phyloP scores from a whole-genome alignment of 2,113 vertebrate genomes.

The Hirundichthys speculiger region DNA sequence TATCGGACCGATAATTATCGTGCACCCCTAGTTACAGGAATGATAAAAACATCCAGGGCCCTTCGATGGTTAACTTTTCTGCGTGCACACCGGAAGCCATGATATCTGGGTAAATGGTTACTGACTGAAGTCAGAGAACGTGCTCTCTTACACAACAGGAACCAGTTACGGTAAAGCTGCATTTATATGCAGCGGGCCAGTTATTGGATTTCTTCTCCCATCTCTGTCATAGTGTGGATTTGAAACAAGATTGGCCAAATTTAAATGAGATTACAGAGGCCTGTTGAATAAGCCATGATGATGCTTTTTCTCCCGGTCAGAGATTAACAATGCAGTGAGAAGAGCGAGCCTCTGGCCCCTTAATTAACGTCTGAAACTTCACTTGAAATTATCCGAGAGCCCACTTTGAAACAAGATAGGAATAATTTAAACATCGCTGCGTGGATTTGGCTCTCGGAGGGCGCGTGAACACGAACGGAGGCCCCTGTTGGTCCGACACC shows the following conservation, averaged over 20 bases:
- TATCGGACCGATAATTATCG: too few relatives aligned
- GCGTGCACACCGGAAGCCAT: too few relatives aligned
- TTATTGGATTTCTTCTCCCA: constrained; percentile 31
- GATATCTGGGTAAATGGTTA: too few relatives aligned
- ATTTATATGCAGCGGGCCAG: constrained; percentile 36
- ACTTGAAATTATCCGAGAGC: too few relatives aligned
- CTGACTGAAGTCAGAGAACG: too few relatives aligned
- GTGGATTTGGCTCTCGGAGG: too few relatives aligned
- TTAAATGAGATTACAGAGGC: constrained; percentile 46
- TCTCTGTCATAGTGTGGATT: constrained; percentile 16
- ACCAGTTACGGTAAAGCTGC: constrained; percentile 27
- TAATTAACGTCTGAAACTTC: not conserved
- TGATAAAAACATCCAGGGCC: too few relatives aligned
- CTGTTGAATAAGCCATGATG: constrained; percentile 28
- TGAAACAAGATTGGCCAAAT: constrained; percentile 26
- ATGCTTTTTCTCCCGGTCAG: not conserved
- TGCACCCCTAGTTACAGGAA: too few relatives aligned
- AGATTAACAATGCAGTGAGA: not conserved
- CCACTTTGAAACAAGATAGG: too few relatives aligned
- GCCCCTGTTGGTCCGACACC: not conserved
- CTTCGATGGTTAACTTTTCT: too few relatives aligned
- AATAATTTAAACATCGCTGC: too few relatives aligned
- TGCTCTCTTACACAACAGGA: constrained; percentile 8
- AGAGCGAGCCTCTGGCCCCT: not conserved
- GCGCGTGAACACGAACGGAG: too few relatives aligned